These are phyloP conservation scores for Ancistrus triradiatus DNA, from an alignment of 2,113 vertebrate species.

Conservation along the genomic window DNA sequence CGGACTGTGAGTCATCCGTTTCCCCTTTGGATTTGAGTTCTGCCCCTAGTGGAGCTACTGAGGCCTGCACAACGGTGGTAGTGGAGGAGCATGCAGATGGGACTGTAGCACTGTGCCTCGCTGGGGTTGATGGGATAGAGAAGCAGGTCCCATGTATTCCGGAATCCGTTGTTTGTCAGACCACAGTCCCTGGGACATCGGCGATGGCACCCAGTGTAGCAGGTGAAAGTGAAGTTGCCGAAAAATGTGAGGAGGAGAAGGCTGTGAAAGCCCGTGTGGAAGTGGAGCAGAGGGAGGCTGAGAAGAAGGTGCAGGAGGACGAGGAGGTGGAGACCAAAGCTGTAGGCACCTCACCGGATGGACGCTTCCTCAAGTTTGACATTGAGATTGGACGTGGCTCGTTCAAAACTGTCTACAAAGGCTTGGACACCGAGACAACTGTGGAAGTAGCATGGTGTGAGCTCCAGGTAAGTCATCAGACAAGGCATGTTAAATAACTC, in stretches of 20 bases:
- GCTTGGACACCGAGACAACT: conserved; percentile 94
- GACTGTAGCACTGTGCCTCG: background rate
- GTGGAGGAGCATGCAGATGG: conserved; percentile 25
- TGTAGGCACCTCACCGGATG: conserved; percentile 90
- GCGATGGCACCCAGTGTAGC: conserved; percentile 36
- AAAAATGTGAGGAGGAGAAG: conserved; percentile 60
- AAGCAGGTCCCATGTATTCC: conserved; percentile 45
- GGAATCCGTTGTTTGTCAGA: conserved; percentile 6
- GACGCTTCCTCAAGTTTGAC: conserved; percentile 96
- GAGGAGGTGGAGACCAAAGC: conserved; percentile 97
- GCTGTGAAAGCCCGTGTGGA: conserved; percentile 63
- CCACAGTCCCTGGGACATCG: conserved; percentile 26
- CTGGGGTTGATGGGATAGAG: background rate
- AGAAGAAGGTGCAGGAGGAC: conserved; percentile 80
- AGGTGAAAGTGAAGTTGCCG: conserved; percentile 35
- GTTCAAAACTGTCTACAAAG: conserved; percentile 98
- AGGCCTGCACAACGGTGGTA: conserved; percentile 15
- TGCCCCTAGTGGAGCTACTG: conserved; percentile 27
- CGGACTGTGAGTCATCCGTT: conserved; percentile 56
- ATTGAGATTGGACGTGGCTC: conserved; percentile 96
- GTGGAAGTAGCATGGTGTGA: conserved; percentile 99
- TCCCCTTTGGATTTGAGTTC: conserved; percentile 8
- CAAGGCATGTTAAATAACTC: background rate
- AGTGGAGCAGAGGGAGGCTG: conserved; percentile 68
- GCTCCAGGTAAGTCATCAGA: conserved; percentile 78